phyloP scores from a whole-genome alignment of 1,140 invertebrate species.

The Vanessa atalanta region DNA sequence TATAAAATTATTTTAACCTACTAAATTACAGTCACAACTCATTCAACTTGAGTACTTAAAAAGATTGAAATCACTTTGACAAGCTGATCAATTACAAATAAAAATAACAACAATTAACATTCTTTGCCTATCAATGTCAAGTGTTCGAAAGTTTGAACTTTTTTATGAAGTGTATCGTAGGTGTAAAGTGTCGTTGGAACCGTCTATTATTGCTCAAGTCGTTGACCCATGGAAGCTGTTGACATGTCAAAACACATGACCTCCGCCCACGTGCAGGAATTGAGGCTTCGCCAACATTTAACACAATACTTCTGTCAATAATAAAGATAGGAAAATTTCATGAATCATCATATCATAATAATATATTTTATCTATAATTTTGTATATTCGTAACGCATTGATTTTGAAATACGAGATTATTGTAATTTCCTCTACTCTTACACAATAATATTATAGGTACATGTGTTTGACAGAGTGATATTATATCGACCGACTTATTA shows the following conservation, averaged over 20 bases:
- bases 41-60: too few relatives aligned
- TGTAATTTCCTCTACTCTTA: too few relatives aligned
- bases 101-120: conserved; percentile 6
- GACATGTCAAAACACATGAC: conserved; percentile 51
- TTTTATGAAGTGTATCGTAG: conserved; percentile 36
- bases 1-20: background rate
- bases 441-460: too few relatives aligned
- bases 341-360: background rate
- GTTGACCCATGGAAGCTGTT: conserved; percentile 39
- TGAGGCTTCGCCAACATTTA: background rate
- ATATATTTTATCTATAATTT: background rate
- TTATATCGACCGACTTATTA: too few relatives aligned
- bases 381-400: too few relatives aligned
- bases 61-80: too few relatives aligned
- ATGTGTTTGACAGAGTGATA: too few relatives aligned
- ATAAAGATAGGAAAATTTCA: background rate
- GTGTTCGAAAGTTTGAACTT: conserved; percentile 6
- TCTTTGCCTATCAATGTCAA: conserved; percentile 21
- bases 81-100: background rate
- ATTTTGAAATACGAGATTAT: too few relatives aligned
- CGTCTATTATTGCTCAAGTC: conserved; percentile 36
- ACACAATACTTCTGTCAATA: background rate
- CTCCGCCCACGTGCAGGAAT: conserved; percentile 25
- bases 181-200: conserved; percentile 36
- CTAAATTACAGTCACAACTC: too few relatives aligned